Evolutionary conservation across 2,888 invertebrate species (phyloP).

Genomic region (Bombylius major): DNA sequence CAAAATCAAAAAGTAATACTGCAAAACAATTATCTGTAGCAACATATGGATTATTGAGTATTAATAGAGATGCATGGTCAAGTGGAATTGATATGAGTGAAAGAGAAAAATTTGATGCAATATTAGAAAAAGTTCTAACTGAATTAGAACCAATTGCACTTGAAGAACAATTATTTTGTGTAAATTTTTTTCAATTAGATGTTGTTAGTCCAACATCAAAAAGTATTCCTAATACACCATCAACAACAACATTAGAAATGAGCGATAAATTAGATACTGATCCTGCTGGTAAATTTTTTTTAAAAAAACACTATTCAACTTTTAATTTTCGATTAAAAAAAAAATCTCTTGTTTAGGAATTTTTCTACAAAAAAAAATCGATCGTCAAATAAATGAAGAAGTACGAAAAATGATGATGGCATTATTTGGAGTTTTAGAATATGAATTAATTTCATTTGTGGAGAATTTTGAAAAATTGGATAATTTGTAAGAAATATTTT

Average conservation of each 20-base stretch:
- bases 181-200: constrained; percentile 79
- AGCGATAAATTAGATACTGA: neutral
- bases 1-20: constrained; percentile 35
- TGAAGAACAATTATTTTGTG: constrained; percentile 91
- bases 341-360: neutral
- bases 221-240: neutral
- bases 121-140: constrained; percentile 73
- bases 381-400: constrained; percentile 63
- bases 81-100: constrained; percentile 48
- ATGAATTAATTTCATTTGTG: constrained; percentile 75
- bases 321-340: too few species aligned
- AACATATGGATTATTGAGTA: constrained; percentile 40
- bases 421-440: constrained; percentile 78
- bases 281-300: neutral
- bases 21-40: constrained; percentile 18
- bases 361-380: constrained; percentile 44
- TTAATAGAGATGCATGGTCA: constrained; percentile 52
- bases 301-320: too few species aligned
- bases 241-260: neutral
- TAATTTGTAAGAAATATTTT: constrained; percentile 64
- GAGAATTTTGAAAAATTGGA: constrained; percentile 77
- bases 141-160: constrained; percentile 84
- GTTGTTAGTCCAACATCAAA: constrained; percentile 40
- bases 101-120: constrained; percentile 47
- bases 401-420: constrained; percentile 76